Conservation (phyloP, 1,140 invertebrate genomes). For the Mactra quadrangularis region DNA sequence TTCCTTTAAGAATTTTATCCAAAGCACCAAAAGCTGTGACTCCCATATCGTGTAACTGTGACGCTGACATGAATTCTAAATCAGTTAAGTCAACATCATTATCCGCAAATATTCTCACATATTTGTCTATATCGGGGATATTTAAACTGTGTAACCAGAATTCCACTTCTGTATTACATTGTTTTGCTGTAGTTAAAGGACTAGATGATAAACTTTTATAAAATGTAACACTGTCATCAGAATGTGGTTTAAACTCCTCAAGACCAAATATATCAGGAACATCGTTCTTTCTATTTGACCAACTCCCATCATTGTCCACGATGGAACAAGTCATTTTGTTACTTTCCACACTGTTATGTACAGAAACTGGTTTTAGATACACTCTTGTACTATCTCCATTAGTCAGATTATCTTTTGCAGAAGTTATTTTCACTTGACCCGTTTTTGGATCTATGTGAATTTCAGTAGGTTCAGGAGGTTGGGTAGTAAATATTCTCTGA, state of each 20-base stretch:
- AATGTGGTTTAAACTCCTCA: not conserved
- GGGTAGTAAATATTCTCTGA: slow-evolving; percentile 28
- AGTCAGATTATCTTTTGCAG: slow-evolving; percentile 4
- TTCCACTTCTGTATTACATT: slow-evolving; percentile 71
- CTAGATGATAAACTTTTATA: slow-evolving; percentile 16
- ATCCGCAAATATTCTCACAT: slow-evolving; percentile 75
- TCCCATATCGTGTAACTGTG: slow-evolving; percentile 75
- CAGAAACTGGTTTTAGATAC: slow-evolving; percentile 9
- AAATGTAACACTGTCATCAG: not conserved
- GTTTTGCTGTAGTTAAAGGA: slow-evolving; percentile 55
- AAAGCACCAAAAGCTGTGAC: slow-evolving; percentile 76
- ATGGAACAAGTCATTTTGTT: slow-evolving; percentile 45
- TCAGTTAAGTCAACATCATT: slow-evolving; percentile 78
- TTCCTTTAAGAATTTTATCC: slow-evolving; percentile 77
- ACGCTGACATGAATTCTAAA: slow-evolving; percentile 69
- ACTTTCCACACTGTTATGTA: slow-evolving; percentile 50
- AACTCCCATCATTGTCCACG: slow-evolving; percentile 11
- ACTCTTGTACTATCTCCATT: slow-evolving; percentile 27
- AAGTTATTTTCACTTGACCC: slow-evolving; percentile 27
- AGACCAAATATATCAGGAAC: slow-evolving; percentile 55
- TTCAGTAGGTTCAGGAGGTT: slow-evolving; percentile 17
- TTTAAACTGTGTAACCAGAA: slow-evolving; percentile 74
- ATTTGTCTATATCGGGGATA: slow-evolving; percentile 72
- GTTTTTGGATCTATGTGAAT: slow-evolving; percentile 41
- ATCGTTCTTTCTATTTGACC: slow-evolving; percentile 15